Evolutionary conservation across 30 jellyfish, hydroid and myxozoan genomes (phyloP), one percentile per base, ranked within the genome.

Genomic region (Calvadosia cruxmelitensis): DNA sequence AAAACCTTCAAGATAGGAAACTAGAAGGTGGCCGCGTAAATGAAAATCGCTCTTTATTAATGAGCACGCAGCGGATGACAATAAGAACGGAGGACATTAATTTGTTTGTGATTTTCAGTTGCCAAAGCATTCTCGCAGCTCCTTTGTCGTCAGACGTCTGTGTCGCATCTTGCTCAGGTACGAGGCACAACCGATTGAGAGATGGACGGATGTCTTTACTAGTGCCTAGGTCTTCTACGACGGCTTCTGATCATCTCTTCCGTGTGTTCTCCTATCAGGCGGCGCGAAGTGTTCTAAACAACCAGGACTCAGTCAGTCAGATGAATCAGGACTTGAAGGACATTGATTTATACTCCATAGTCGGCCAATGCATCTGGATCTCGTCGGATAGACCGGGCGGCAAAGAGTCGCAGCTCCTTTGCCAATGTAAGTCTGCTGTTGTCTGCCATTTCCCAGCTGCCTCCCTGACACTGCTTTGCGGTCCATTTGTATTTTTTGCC

Each of bases 151-250:
- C 95, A 82, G 53, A 91, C 99, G 30, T 91, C 99, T 23, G 82
- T 91, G 3, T 82, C 99, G 3, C 99, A 91, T 67, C 74, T 91
- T 31, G 95, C 99, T 1, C 99, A 91, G 88, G 94, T 82, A 68
- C n/a, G n/a, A n/a, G n/a, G n/a, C n/a, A n/a, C n/a, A n/a, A n/a
- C n/a, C n/a, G n/a, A n/a, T n/a, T n/a, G n/a, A n/a, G n/a, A n/a
- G n/a, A n/a, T n/a, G n/a, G n/a, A n/a, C n/a, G n/a, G n/a, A n/a
- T n/a, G n/a, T n/a, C n/a, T n/a, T n/a, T n/a, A n/a, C n/a, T n/a
- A n/a, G n/a, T n/a, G n/a, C n/a, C n/a, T n/a, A n/a, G n/a, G n/a
- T n/a, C n/a, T n/a, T 64, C 35, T 42, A 23, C 28, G n/a, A 27
- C 31, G 5, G 20, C 10, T n/a, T 42, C 24, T 34, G 12, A 42